Conservation (phyloP, 2,797 vertebrate genomes). For the Myotis findleyi region DNA sequence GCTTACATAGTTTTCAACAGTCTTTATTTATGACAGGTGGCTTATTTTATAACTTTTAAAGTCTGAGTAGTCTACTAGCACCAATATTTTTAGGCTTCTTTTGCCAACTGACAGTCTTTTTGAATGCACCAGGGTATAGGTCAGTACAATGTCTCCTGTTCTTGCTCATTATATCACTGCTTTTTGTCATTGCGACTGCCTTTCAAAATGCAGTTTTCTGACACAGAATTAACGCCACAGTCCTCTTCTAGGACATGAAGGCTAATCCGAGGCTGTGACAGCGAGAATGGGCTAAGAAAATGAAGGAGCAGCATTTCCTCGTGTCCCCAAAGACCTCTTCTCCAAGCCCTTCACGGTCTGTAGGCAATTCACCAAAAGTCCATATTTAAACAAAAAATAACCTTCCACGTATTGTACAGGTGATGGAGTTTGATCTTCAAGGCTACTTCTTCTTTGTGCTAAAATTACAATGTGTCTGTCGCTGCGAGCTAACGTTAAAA, state of each 20-base stretch:
- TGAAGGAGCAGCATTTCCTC: not conserved
- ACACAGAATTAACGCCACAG: not conserved
- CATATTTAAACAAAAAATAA: not conserved
- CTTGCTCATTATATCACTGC: not conserved
- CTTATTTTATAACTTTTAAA: not conserved
- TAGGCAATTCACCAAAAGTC: not conserved
- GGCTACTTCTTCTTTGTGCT: not conserved
- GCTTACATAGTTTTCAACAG: not conserved
- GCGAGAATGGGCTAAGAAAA: not conserved
- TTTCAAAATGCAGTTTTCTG: conserved; percentile 52
- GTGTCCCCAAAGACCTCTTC: not conserved
- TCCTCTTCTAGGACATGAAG: not conserved
- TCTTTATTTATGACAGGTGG: not conserved
- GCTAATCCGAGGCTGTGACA: not conserved
- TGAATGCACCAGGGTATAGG: not conserved
- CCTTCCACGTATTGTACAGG: not conserved
- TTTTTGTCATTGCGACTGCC: not conserved
- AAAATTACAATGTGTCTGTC: not conserved
- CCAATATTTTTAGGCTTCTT: conserved; percentile 6
- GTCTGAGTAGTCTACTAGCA: not conserved
- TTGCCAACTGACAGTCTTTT: not conserved
- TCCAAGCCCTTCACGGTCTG: not conserved
- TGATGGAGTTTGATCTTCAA: not conserved
- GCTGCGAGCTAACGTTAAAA: conserved; percentile 3
- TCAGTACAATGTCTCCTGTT: not conserved